These are phyloP conservation scores for Neoitamus cyanurus DNA, from an alignment of 2,888 invertebrate species.

Conservation along the genomic window DNA sequence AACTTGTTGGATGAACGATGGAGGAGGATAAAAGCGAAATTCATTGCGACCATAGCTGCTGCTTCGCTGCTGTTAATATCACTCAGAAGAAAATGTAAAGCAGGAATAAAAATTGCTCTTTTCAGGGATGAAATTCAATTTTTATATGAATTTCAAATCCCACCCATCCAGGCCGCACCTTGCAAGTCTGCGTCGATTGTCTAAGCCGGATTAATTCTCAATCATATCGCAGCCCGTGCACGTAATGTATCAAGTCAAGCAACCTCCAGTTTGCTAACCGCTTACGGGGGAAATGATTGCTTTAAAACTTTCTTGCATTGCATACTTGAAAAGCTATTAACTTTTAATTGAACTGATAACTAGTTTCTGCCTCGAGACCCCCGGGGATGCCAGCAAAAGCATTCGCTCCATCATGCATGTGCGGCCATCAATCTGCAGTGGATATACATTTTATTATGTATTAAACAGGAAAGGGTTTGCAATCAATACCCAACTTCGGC, in stretches of 20 bases:
- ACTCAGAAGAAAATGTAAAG: neutral
- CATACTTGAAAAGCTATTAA: neutral
- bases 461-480: neutral
- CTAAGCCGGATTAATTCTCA: neutral
- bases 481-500: neutral
- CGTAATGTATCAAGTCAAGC: neutral
- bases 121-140: neutral
- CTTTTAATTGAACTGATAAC: neutral
- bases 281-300: neutral
- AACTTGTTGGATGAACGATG: neutral
- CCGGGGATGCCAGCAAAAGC: neutral
- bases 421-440: neutral
- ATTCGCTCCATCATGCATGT: neutral
- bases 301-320: neutral
- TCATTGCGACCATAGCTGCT: neutral
- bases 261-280: neutral
- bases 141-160: neutral
- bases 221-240: neutral
- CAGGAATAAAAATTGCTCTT: neutral
- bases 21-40: neutral
- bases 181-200: neutral
- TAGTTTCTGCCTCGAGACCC: neutral
- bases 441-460: neutral
- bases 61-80: neutral
- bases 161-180: neutral